phyloP scores from a whole-genome alignment of 2,797 vertebrate genomes.

The Caiman crocodilus region DNA sequence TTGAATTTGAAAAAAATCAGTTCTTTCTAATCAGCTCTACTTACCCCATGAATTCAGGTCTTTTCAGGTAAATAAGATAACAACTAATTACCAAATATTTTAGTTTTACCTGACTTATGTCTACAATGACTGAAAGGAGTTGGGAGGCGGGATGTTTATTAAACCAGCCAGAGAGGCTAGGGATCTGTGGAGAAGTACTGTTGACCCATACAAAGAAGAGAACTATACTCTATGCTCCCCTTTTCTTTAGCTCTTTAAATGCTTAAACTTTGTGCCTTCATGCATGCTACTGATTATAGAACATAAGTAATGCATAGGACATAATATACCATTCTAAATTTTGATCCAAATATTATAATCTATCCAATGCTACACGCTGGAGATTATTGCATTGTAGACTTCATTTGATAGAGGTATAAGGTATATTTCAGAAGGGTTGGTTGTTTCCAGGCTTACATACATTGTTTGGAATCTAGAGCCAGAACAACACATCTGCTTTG shows the following conservation, averaged over 20 bases:
- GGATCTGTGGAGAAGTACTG: fast-evolving
- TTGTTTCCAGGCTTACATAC: neutral
- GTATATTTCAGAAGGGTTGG: too few relatives aligned
- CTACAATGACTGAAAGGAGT: neutral
- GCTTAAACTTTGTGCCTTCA: neutral
- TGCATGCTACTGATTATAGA: too few relatives aligned
- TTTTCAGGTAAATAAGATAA: neutral
- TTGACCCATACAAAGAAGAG: neutral
- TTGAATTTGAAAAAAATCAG: neutral
- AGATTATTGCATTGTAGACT: too few relatives aligned
- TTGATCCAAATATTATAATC: neutral
- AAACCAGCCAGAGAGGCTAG: neutral
- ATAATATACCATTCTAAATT: neutral
- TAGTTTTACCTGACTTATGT: neutral
- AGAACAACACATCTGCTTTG: neutral
- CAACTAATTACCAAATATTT: neutral
- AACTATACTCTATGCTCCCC: neutral
- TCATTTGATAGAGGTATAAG: too few relatives aligned
- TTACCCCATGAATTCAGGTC: neutral
- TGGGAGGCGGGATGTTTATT: neutral
- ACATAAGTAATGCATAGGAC: neutral
- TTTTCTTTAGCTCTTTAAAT: neutral
- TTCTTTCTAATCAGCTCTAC: neutral
- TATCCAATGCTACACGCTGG: neutral
- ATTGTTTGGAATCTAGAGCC: neutral